phyloP scores from a whole-genome alignment of 2,113 vertebrate genomes.

The Abramis brama region DNA sequence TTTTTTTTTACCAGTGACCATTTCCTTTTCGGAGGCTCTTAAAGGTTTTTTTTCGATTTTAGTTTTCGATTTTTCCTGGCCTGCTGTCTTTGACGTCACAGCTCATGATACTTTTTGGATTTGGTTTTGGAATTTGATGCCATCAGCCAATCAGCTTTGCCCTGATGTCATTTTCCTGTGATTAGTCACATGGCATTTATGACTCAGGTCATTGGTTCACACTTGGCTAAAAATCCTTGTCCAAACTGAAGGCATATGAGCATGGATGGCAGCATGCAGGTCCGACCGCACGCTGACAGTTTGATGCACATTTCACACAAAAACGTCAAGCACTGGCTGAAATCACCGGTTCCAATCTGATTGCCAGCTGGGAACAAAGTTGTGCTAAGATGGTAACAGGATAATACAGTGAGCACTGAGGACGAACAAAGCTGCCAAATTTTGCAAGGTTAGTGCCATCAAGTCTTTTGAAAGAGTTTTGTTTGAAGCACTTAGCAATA shows the following conservation, averaged over 20 bases:
- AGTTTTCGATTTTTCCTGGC: background rate
- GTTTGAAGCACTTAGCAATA: background rate
- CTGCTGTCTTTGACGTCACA: background rate
- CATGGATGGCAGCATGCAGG: background rate
- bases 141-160: conserved; percentile 13
- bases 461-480: background rate
- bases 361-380: background rate
- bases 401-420: background rate
- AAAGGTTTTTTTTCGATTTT: no score
- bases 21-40: background rate
- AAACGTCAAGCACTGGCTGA: background rate
- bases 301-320: background rate
- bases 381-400: background rate
- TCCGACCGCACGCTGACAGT: background rate
- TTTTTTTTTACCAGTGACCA: background rate
- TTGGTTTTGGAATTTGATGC: background rate
- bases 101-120: background rate
- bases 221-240: background rate
- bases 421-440: background rate
- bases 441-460: background rate
- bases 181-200: conserved; percentile 9
- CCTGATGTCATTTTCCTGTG: background rate
- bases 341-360: background rate
- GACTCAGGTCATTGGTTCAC: background rate
- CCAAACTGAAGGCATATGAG: background rate